Percentiles rank a stretch among this genome's conserved stretches.
phyloP scores from a whole-genome alignment of 1,140 invertebrate genomes.

The Nasonia vitripennis region DNA sequence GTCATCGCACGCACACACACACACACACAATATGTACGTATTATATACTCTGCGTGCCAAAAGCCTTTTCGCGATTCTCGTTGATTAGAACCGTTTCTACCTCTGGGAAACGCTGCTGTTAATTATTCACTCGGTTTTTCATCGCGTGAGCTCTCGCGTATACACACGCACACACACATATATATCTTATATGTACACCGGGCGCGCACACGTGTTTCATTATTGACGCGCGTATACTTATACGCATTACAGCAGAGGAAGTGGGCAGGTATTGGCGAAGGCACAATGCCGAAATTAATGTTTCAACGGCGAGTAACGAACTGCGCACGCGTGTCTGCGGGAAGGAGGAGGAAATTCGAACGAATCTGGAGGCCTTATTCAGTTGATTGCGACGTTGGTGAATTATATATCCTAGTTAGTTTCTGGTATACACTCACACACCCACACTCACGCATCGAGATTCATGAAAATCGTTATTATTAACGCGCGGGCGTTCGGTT shows the following conservation, averaged over 20 bases:
- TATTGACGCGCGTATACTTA: not conserved
- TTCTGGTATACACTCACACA: not conserved
- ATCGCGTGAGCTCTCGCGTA: not conserved
- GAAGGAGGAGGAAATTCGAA: not conserved
- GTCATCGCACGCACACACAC: too few species aligned
- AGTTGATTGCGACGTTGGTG: too few species aligned
- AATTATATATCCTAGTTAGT: too few species aligned
- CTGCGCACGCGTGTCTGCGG: not conserved
- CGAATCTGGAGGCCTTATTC: not conserved
- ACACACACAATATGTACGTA: not conserved
- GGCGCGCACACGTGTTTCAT: not conserved
- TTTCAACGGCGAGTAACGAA: not conserved
- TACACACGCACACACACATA: not conserved
- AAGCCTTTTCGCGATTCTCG: slow-evolving; percentile 34
- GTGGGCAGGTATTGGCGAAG: not conserved
- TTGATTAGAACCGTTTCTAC: slow-evolving; percentile 27
- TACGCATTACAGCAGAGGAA: not conserved
- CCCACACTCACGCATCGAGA: not conserved
- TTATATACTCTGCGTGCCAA: slow-evolving; percentile 44
- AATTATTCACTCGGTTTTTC: slow-evolving; percentile 16
- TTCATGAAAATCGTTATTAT: too few species aligned
- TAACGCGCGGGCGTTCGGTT: too few species aligned
- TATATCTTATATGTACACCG: not conserved
- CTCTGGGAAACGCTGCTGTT: slow-evolving; percentile 32
- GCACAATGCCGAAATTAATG: not conserved